Evolutionary conservation across 2,888 invertebrate genomes (phyloP).

Genomic region (Sinhomidia bicolor): DNA sequence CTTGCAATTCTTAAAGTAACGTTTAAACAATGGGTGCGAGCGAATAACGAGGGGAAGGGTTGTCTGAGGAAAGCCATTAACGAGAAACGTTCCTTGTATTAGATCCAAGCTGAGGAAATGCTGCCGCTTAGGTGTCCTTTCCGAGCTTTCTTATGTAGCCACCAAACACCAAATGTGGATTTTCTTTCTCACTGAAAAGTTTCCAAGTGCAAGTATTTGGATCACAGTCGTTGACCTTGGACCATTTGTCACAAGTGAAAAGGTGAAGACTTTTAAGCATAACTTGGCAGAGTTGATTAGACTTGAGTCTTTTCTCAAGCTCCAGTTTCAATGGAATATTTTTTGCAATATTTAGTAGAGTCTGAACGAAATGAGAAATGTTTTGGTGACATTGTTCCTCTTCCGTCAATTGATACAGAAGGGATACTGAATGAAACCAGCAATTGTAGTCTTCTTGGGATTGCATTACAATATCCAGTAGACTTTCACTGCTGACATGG

Average conservation of each 20-base stretch:
- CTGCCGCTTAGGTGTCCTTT: background rate
- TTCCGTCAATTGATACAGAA: slow-evolving; percentile 29
- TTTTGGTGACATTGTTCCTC: background rate
- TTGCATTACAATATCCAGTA: background rate
- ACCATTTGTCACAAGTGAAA: slow-evolving; percentile 6
- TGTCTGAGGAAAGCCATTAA: slow-evolving; percentile 48
- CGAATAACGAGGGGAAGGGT: slow-evolving; percentile 36
- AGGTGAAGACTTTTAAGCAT: background rate
- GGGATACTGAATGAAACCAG: slow-evolving; percentile 45
- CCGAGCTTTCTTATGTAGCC: too few species aligned
- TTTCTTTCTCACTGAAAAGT: background rate
- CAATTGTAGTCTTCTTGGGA: slow-evolving; percentile 22
- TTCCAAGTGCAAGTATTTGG: background rate
- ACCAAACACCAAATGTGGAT: background rate
- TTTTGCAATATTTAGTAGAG: slow-evolving; percentile 3
- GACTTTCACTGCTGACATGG: slow-evolving; percentile 1
- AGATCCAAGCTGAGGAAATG: slow-evolving; percentile 57
- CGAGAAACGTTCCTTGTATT: slow-evolving; percentile 57
- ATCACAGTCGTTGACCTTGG: background rate
- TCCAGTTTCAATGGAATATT: slow-evolving; percentile 15
- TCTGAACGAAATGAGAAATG: background rate
- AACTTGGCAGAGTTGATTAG: too few species aligned
- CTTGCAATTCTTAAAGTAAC: slow-evolving; percentile 50
- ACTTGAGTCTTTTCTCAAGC: background rate
- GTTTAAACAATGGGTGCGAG: background rate